phyloP scores from a whole-genome alignment of 2,113 vertebrate species.

The Crotalus helleri region DNA sequence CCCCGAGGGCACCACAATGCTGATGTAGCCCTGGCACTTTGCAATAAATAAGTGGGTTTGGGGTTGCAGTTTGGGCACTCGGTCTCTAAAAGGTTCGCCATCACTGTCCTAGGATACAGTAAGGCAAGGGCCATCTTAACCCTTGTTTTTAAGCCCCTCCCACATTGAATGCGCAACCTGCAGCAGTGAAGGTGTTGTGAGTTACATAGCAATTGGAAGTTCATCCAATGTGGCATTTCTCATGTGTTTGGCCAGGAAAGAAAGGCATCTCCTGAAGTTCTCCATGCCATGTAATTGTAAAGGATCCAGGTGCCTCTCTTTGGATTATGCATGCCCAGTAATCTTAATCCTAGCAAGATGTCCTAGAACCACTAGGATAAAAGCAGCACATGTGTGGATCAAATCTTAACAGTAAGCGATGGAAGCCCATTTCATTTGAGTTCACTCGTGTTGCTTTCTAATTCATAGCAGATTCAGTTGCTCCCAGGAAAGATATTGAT shows the following conservation, averaged over 20 bases:
- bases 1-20: too few relatives aligned
- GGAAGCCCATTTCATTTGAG: conserved; percentile 5
- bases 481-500: neutral
- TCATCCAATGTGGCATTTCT: neutral
- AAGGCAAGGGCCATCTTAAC: neutral
- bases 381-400: neutral
- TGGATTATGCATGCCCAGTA: neutral
- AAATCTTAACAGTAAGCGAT: neutral
- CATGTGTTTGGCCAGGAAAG: neutral
- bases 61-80: too few relatives aligned
- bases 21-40: too few relatives aligned
- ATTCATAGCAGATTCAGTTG: neutral
- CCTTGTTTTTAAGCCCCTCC: neutral
- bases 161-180: neutral
- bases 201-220: neutral
- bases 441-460: neutral
- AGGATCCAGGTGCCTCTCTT: neutral
- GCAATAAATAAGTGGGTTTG: too few relatives aligned
- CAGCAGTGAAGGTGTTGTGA: neutral
- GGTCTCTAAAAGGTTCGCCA: too few relatives aligned
- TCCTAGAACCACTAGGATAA: neutral
- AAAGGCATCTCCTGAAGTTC: neutral
- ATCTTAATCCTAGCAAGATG: neutral
- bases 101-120: neutral
- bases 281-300: neutral